phyloP scores from a whole-genome alignment of 2,888 invertebrate genomes.

The Spicauda simplicius region DNA sequence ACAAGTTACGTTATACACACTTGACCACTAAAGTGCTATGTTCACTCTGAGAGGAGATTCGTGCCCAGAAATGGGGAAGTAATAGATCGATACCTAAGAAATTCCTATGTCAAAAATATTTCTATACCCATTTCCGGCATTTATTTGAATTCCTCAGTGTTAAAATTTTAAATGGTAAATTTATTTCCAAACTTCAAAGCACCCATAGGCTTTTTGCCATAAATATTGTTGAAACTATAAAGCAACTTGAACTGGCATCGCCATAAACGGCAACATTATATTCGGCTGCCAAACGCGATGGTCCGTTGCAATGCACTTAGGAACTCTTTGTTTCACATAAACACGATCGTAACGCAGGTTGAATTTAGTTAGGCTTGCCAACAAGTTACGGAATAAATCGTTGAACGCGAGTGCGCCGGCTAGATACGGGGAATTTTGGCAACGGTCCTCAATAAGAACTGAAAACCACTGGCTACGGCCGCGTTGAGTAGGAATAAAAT shows the following conservation, averaged over 20 bases:
- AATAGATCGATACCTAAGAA: no score
- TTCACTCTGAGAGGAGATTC: no score
- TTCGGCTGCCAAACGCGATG: constrained; percentile 33
- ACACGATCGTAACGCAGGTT: constrained; percentile 48
- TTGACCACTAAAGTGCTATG: no score
- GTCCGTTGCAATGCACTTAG: constrained; percentile 43
- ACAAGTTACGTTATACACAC: constrained; percentile 55
- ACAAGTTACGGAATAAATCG: constrained; percentile 65
- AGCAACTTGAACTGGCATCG: background rate
- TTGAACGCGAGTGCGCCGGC: constrained; percentile 50
- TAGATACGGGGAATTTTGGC: constrained; percentile 55
- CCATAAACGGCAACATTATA: background rate
- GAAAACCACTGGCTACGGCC: constrained; percentile 19
- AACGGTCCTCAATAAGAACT: constrained; percentile 43
- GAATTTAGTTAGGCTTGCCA: constrained; percentile 59
- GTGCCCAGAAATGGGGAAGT: no score
- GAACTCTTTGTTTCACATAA: constrained; percentile 48
- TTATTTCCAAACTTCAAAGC: no score
- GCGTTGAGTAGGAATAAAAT: constrained; percentile 3
- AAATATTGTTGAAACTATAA: no score
- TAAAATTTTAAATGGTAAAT: no score
- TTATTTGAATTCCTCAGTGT: no score
- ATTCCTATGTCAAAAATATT: no score
- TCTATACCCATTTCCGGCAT: no score
- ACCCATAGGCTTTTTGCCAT: no score